These are phyloP conservation scores for Menidia menidia DNA, from an alignment of 2,797 vertebrate genomes.

Conservation along the genomic window DNA sequence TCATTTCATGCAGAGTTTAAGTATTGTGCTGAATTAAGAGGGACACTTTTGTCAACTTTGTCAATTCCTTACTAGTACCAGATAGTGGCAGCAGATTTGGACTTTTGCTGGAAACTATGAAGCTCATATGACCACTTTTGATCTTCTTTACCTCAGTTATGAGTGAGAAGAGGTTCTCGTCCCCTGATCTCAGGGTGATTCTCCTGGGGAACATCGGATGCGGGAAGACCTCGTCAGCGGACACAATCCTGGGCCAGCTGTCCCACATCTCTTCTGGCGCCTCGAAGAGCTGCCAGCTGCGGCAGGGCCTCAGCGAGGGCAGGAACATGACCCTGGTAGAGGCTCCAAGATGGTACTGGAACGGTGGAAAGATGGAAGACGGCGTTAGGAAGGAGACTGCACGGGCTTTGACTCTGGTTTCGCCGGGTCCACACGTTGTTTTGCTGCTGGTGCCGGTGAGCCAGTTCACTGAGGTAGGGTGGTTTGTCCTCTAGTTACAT, in stretches of 20 bases:
- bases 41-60: too few relatives aligned
- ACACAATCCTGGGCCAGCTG: slow-evolving; percentile 76
- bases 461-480: slow-evolving; percentile 80
- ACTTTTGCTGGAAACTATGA: not conserved
- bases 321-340: slow-evolving; percentile 77
- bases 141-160: slow-evolving; percentile 63
- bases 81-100: not conserved
- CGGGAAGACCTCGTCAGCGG: slow-evolving; percentile 80
- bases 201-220: slow-evolving; percentile 85
- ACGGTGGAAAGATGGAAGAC: slow-evolving; percentile 67
- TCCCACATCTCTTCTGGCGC: not conserved
- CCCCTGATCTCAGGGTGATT: slow-evolving; percentile 73
- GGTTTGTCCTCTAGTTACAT: not conserved
- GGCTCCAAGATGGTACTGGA: slow-evolving; percentile 85
- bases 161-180: slow-evolving; percentile 31
- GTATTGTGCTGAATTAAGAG: not conserved
- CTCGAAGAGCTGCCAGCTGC: slow-evolving; percentile 62
- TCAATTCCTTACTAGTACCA: not conserved
- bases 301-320: slow-evolving; percentile 61
- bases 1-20: too few relatives aligned
- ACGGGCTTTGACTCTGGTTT: slow-evolving; percentile 62
- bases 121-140: slow-evolving; percentile 10
- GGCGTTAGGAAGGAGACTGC: slow-evolving; percentile 73
- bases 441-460: slow-evolving; percentile 84
- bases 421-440: slow-evolving; percentile 81